Base-by-base conservation (phyloP, 2,113 vertebrate species). In the Ochotona princeps region DNA sequence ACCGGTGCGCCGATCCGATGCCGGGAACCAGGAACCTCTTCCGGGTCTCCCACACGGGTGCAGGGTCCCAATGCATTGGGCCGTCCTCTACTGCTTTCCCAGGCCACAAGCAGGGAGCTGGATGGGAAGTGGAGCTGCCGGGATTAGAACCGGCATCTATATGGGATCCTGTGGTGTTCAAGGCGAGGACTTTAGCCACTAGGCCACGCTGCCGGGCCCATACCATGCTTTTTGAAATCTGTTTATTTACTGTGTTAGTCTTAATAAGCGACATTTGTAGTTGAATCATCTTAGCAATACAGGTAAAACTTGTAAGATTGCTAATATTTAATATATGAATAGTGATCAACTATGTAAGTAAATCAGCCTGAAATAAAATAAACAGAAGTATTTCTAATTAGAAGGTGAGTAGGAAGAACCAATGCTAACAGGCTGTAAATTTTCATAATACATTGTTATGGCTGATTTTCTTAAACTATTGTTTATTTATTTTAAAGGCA, bases 271-370 rank as follows among this genome's bases (percentile, higher is more conserved):
- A 35, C 35, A 25, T 38, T 9, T 80, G 69, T 83, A 93, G 73
- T 85, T 91, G 30, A 38, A 44, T 88, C 21, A 84, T 7, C 44
- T 69, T 74, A 84, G 78, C 78, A 80, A 28, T 26, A 83, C 23
- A 81, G 47, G 21, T 82, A 93, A 87, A 90, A 72, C 44, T 79
- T 66, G 2, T 86, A 44, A 70, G 26, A 90, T 63, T 81, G n/a
- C 28, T 15, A 65, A 13, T 76, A 61, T 73, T 72, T 83, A 78
- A 67, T 60, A 23, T 69, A 47, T 82, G 18, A 65, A 3, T 61
- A 49, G n/a, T 63, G 8, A 7, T 73, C 67, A 47, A 79, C 51
- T 69, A 5, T 91, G 7, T 73, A 60, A 61, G 60, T 25, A 79
- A 65, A 47, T 73, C 44, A 67, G 8, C 28, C 30, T 72, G 60